Conservation (phyloP, 2,113 vertebrate genomes). For the Hypanus sabinus region DNA sequence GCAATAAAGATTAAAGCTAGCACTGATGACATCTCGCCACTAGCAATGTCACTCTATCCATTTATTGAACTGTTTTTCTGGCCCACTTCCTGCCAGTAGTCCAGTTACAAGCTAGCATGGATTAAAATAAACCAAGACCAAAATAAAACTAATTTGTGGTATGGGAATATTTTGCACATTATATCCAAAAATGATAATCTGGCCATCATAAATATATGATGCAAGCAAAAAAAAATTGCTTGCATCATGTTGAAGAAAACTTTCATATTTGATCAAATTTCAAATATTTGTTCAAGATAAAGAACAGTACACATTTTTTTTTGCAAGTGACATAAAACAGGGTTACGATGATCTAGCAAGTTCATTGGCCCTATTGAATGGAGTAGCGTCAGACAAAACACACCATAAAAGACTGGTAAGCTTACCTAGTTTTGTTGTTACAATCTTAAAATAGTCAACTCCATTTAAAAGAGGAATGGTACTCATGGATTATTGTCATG, state of each 20-base stretch:
- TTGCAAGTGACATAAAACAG: conserved; percentile 8
- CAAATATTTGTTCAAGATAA: conserved; percentile 26
- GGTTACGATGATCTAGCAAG: conserved; percentile 20
- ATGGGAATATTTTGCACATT: background rate
- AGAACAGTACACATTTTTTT: conserved; percentile 33
- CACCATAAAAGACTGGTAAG: background rate
- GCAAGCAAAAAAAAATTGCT: background rate
- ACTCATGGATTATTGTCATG: background rate
- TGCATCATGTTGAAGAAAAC: background rate
- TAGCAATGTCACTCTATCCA: background rate
- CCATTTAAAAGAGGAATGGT: background rate
- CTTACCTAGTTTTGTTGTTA: background rate
- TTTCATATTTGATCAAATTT: too few relatives aligned
- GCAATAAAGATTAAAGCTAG: background rate
- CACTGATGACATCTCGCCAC: background rate
- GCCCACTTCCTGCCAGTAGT: background rate
- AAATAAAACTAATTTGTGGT: background rate
- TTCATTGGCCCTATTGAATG: conserved; percentile 17
- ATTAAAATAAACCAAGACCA: background rate
- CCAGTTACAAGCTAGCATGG: background rate
- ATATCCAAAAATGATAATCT: background rate
- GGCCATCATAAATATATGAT: background rate
- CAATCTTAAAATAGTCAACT: background rate
- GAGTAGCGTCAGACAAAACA: conserved; percentile 27
- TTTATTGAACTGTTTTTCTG: background rate